Evolutionary conservation across 2,113 vertebrate genomes (phyloP), one percentile per base, ranked within the genome.

Genomic region (Ancistrus triradiatus): DNA sequence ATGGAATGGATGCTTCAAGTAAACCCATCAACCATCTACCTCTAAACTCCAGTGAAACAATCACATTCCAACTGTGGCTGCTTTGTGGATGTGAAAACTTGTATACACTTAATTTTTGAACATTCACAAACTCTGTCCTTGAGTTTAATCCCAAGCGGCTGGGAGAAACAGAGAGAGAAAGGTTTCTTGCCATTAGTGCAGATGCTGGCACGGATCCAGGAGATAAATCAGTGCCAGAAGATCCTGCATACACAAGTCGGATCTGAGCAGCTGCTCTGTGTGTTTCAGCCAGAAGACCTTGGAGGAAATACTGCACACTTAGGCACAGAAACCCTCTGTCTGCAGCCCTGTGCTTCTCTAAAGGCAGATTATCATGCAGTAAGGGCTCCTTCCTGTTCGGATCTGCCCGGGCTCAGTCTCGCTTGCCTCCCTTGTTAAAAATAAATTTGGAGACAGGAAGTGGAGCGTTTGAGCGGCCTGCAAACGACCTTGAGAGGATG

Each of bases 341-440:
- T 37, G 35, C 35, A 2, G 35, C 1, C 35, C 14, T 13, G 35
- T 13, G 14, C 35, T 13, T 1, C 35, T 56, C n/a, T 24, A 38
- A 28, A 33, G 40, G 24, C 35, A 55, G 38, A 56, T 46, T 33
- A 35, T 24, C 19, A 55, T 35, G 52, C 44, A 58, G 33, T 13
- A 17, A 22, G 47, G 6, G 37, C 24, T 67, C 59, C 40, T 68
- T 65, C 59, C 51, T 72, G 63, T 49, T 70, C 47, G 28, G 28
- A 21, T 19, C 44, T 44, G 15, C 11, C 42, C 6, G 2, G 14
- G 47, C 19, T 55, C 18, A 66, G 44, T 43, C 21, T 44, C 47
- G 44, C 55, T 63, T 43, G 28, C 50, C 31, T 71, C 69, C 57
- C 49, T 60, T 37, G 44, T 47, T 59, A 58, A 47, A 72, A 72